Percentiles rank a stretch among this genome's conserved stretches.
phyloP scores from a whole-genome alignment of 2,797 vertebrate species.

The Helarctos malayanus region DNA sequence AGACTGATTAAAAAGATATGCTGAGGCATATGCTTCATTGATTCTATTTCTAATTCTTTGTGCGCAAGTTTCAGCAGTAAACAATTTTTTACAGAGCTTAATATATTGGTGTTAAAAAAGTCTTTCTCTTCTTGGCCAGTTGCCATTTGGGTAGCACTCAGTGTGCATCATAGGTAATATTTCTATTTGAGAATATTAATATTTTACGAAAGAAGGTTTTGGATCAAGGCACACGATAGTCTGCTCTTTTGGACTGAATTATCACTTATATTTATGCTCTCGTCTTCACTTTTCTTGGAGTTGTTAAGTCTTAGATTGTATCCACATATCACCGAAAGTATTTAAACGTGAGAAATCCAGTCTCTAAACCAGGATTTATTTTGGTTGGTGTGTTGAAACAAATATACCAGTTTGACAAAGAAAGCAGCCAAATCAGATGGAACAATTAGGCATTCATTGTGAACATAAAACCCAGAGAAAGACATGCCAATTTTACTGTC shows the following conservation, averaged over 20 bases:
- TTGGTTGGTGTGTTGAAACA: slow-evolving; percentile 53
- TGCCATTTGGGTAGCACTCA: slow-evolving; percentile 60
- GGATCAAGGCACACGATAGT: slow-evolving; percentile 45
- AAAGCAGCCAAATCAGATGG: slow-evolving; percentile 38
- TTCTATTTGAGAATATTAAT: slow-evolving; percentile 68
- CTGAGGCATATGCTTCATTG: slow-evolving; percentile 63
- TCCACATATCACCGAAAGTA: slow-evolving; percentile 5
- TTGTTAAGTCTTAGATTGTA: slow-evolving; percentile 44
- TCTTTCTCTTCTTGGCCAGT: slow-evolving; percentile 46
- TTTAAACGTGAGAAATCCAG: slow-evolving; percentile 56
- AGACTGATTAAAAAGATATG: slow-evolving; percentile 63
- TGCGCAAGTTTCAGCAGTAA: slow-evolving; percentile 69
- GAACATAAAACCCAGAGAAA: slow-evolving; percentile 38
- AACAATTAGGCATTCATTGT: slow-evolving; percentile 57
- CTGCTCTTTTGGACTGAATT: slow-evolving; percentile 43
- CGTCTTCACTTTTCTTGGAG: slow-evolving; percentile 55
- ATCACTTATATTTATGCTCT: slow-evolving; percentile 39
- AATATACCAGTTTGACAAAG: slow-evolving; percentile 62
- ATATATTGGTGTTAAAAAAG: slow-evolving; percentile 48
- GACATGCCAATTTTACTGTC: neutral
- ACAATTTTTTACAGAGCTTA: slow-evolving; percentile 68
- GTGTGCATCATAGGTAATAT: slow-evolving; percentile 53
- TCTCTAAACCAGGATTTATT: slow-evolving; percentile 29
- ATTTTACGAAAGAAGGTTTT: slow-evolving; percentile 62
- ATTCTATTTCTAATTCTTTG: slow-evolving; percentile 69